These are phyloP conservation scores for Pterocles burchelli DNA, from an alignment of 2,113 vertebrate species.

Conservation along the genomic window DNA sequence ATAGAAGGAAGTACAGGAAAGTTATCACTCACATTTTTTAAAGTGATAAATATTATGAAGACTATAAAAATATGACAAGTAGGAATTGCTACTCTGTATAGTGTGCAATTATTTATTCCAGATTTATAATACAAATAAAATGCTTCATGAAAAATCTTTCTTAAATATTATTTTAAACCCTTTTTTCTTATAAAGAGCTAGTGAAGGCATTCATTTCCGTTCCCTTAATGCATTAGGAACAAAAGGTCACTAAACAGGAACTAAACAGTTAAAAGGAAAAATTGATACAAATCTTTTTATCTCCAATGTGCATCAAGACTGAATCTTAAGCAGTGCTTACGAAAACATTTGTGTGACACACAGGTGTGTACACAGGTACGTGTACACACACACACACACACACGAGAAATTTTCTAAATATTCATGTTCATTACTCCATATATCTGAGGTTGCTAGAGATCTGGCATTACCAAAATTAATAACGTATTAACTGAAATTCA, in stretches of 20 bases:
- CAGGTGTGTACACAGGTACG: neutral
- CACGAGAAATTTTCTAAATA: neutral
- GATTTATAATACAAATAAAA: neutral
- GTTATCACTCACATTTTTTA: neutral
- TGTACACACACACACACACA: neutral
- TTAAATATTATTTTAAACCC: neutral
- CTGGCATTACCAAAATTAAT: neutral
- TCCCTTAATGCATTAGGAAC: neutral
- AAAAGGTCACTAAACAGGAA: neutral
- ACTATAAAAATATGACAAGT: neutral
- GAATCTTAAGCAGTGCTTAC: neutral
- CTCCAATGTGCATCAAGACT: neutral
- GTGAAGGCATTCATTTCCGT: neutral
- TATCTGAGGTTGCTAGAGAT: neutral
- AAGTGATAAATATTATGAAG: neutral
- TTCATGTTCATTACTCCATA: neutral
- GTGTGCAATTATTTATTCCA: neutral
- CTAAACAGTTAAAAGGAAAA: neutral
- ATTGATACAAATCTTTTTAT: neutral
- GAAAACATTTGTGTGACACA: rapidly evolving
- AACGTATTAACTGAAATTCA: conserved; percentile 3
- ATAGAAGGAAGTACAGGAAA: neutral
- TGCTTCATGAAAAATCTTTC: neutral
- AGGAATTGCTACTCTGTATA: neutral
- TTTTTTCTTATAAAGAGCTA: neutral